phyloP scores from a whole-genome alignment of 2,888 invertebrate species.

The Clepsis dumicolana region DNA sequence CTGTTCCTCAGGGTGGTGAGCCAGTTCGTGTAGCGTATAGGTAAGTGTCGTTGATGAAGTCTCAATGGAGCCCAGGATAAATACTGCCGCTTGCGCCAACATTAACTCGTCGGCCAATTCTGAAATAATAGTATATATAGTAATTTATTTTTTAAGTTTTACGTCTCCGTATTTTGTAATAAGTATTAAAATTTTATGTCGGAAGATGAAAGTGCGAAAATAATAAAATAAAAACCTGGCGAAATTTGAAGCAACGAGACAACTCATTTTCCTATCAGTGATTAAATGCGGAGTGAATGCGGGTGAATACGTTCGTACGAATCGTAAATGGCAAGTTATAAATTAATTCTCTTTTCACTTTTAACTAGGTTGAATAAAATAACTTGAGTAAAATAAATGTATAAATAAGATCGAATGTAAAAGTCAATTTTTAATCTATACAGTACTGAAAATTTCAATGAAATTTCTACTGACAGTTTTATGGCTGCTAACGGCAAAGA shows the following conservation, averaged over 20 bases:
- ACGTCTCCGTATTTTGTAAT: neutral
- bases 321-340: neutral
- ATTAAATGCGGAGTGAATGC: conserved; percentile 1
- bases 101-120: conserved; percentile 70
- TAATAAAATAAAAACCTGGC: neutral
- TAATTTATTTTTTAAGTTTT: no score
- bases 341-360: neutral
- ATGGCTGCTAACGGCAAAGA: no score
- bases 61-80: conserved; percentile 72
- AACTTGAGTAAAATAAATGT: no score
- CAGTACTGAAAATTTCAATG: no score
- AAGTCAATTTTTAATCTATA: no score
- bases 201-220: neutral
- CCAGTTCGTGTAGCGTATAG: conserved; percentile 67
- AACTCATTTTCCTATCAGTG: neutral
- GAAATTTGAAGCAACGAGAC: neutral
- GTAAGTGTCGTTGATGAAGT: conserved; percentile 68
- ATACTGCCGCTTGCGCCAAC: conserved; percentile 73
- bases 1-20: conserved; percentile 68
- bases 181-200: neutral
- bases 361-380: no score
- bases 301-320: no score
- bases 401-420: no score
- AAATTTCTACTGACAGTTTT: no score
- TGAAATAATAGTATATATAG: conserved; percentile 42